Evolutionary conservation across 92 coral and sea anemone genomes (phyloP).

Genomic region (Heliopora coerulea): DNA sequence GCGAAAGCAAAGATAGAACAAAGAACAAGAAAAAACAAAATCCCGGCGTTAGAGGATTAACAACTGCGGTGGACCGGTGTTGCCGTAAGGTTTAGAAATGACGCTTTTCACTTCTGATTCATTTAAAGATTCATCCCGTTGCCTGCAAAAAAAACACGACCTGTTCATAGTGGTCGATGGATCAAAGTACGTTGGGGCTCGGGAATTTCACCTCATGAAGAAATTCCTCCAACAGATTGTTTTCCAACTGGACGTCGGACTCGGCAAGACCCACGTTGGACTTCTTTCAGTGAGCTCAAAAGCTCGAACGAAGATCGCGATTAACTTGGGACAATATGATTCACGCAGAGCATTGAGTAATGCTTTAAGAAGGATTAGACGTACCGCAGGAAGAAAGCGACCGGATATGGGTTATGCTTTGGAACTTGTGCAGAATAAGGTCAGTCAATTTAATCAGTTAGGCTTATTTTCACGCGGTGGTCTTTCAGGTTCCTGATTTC

Average conservation of each 20-base stretch:
- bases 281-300: constrained; percentile 5
- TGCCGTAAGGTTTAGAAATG: too few species aligned
- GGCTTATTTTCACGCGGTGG: too few species aligned
- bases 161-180: constrained; percentile 29
- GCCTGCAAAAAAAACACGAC: constrained; percentile 5
- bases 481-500: too few species aligned
- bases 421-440: constrained; percentile 28
- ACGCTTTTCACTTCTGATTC: background rate
- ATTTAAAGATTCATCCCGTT: constrained; percentile 9
- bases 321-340: constrained; percentile 32
- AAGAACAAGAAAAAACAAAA: too few species aligned
- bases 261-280: constrained; percentile 41
- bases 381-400: background rate
- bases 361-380: constrained; percentile 21
- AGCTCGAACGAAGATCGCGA: constrained; percentile 14
- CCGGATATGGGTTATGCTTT: constrained; percentile 38
- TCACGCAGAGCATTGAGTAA: background rate
- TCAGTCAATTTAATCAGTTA: too few species aligned
- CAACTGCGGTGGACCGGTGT: too few species aligned
- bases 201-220: background rate
- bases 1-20: too few species aligned
- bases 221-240: constrained; percentile 17
- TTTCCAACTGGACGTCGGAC: constrained; percentile 19
- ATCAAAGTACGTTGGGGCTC: background rate
- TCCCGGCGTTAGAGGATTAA: too few species aligned